Percentiles rank a stretch among this genome's conserved stretches.
Evolutionary conservation across 1,140 invertebrate species (phyloP).

Genomic region (Drosophila bipectinata): DNA sequence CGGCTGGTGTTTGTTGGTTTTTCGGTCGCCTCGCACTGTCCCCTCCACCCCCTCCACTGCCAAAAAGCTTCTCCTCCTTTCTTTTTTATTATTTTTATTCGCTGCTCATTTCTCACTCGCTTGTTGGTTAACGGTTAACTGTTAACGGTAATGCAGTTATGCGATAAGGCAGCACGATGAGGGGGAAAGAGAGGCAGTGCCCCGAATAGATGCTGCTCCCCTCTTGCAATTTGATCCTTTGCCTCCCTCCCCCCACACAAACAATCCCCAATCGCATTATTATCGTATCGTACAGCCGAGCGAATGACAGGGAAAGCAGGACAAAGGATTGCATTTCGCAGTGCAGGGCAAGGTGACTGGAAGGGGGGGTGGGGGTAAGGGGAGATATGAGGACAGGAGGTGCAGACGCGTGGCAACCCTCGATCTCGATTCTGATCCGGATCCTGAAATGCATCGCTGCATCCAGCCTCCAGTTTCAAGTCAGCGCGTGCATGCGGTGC

Average conservation of each 20-base stretch:
- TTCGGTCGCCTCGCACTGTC: not conserved
- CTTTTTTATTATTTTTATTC: not conserved
- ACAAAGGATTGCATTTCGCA: constrained; percentile 52
- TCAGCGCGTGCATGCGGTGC: constrained; percentile 6
- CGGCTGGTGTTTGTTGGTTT: constrained; percentile 38
- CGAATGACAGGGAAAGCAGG: constrained; percentile 13
- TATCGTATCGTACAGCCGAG: constrained; percentile 58
- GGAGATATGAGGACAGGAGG: too few relatives aligned
- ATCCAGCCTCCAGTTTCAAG: constrained; percentile 6
- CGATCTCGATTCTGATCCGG: constrained; percentile 3
- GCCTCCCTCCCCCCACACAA: not conserved
- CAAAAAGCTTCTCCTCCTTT: not conserved
- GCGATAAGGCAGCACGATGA: too few relatives aligned
- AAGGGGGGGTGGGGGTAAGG: too few relatives aligned
- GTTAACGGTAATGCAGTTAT: constrained; percentile 64
- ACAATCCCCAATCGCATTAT: constrained; percentile 56
- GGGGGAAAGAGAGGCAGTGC: not conserved
- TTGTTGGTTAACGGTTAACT: constrained; percentile 50
- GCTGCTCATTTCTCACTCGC: constrained; percentile 25
- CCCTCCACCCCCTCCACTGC: too few relatives aligned
- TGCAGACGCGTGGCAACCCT: constrained; percentile 36
- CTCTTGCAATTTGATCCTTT: not conserved
- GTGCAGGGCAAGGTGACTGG: constrained; percentile 8
- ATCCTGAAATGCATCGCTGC: constrained; percentile 6
- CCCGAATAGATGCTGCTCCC: constrained; percentile 3